These are phyloP conservation scores for Rhincodon typus DNA, from an alignment of 2,797 vertebrate genomes.

Conservation along the genomic window DNA sequence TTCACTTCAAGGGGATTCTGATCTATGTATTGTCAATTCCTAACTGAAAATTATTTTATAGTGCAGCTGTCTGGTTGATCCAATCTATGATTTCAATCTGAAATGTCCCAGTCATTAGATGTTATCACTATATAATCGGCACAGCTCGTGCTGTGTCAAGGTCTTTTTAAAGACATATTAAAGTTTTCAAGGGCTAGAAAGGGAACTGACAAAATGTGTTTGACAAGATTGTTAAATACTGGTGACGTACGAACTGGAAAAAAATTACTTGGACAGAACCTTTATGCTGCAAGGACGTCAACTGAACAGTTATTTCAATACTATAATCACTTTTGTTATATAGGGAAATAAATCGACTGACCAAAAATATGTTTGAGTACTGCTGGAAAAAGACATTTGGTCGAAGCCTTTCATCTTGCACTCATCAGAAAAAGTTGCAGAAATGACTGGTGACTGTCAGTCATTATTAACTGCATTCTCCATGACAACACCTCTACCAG, in stretches of 20 bases:
- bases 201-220: neutral
- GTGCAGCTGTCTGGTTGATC: neutral
- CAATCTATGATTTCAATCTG: neutral
- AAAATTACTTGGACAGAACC: neutral
- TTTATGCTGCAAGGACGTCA: neutral
- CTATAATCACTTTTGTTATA: neutral
- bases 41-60: conserved; percentile 35
- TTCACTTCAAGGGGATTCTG: neutral
- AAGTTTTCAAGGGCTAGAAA: neutral
- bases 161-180: neutral
- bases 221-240: too few relatives aligned
- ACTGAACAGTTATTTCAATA: neutral
- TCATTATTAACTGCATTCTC: too few relatives aligned
- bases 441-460: too few relatives aligned
- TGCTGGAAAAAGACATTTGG: too few relatives aligned
- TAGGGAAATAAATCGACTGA: neutral
- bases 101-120: neutral
- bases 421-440: too few relatives aligned
- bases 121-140: neutral
- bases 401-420: too few relatives aligned
- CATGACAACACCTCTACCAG: too few relatives aligned
- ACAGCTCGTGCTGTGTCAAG: neutral
- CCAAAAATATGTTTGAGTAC: too few relatives aligned
- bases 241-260: neutral
- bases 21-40: conserved; percentile 19